Evolutionary conservation across 2,888 invertebrate genomes (phyloP).

Genomic region (Flexamia atlantica): DNA sequence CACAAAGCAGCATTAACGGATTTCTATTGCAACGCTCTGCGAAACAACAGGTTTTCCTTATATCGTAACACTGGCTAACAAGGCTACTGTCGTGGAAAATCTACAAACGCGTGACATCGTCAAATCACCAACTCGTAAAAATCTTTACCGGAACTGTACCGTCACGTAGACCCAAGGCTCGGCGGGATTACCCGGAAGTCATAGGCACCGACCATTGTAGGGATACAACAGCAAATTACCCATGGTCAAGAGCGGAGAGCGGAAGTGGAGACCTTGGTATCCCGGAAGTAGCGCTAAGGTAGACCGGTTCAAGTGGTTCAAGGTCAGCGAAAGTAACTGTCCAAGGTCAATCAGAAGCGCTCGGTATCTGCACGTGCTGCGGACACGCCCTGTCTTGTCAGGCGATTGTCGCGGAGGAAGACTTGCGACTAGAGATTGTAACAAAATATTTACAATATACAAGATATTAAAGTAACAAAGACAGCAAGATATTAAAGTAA

Average conservation of each 20-base stretch:
- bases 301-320: conserved; percentile 47
- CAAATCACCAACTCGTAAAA: background rate
- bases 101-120: no score
- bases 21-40: background rate
- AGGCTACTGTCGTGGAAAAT: background rate
- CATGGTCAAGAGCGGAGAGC: conserved; percentile 29
- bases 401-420: background rate
- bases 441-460: no score
- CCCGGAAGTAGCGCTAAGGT: conserved; percentile 44
- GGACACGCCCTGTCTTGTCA: background rate
- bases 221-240: conserved; percentile 28
- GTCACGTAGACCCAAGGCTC: conserved; percentile 7
- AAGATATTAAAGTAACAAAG: no score
- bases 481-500: no score
- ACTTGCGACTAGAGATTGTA: no score
- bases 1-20: background rate
- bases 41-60: background rate
- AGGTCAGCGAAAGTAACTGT: conserved; percentile 38
- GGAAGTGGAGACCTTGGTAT: conserved; percentile 32
- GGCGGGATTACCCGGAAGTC: conserved; percentile 8
- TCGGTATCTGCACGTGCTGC: conserved; percentile 7
- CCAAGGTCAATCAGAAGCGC: conserved; percentile 24
- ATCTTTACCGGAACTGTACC: background rate
- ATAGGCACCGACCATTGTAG: conserved; percentile 3
- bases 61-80: background rate